Evolutionary conservation across 2,797 vertebrate species (phyloP).

Genomic region (Onychomys torridus): DNA sequence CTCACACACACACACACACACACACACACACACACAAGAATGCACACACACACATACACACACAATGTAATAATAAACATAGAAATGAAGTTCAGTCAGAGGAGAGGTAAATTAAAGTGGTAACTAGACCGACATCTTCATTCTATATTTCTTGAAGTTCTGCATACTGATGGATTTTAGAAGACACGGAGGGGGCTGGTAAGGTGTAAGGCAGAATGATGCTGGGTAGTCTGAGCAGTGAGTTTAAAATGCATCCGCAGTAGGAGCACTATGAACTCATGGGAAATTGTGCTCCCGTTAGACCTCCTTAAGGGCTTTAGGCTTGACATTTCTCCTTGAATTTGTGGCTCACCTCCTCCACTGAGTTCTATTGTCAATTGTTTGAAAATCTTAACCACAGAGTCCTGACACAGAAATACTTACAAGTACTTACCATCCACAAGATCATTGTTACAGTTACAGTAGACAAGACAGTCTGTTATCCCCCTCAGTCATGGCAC

Average conservation of each 20-base stretch:
- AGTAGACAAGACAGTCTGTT: background rate
- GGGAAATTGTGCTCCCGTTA: background rate
- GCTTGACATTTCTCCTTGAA: background rate
- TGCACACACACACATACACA: too few species aligned
- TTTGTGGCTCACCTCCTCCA: background rate
- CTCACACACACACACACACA: background rate
- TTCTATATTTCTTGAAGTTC: background rate
- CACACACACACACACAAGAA: background rate
- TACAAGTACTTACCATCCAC: background rate
- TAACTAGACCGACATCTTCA: background rate
- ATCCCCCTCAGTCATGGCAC: background rate
- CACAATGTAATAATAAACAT: background rate
- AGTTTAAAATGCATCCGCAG: background rate
- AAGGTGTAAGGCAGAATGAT: background rate
- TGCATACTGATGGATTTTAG: background rate
- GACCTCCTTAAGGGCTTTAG: background rate
- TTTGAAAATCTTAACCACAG: background rate
- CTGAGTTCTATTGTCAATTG: background rate
- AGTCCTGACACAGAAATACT: background rate
- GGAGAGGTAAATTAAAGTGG: background rate
- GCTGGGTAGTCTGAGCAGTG: too few species aligned
- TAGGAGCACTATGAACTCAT: background rate
- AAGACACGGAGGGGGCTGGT: background rate
- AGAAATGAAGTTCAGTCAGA: background rate
- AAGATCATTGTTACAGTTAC: background rate